Base-by-base conservation (phyloP, 2,113 vertebrate species). In the Callipepla californica region DNA sequence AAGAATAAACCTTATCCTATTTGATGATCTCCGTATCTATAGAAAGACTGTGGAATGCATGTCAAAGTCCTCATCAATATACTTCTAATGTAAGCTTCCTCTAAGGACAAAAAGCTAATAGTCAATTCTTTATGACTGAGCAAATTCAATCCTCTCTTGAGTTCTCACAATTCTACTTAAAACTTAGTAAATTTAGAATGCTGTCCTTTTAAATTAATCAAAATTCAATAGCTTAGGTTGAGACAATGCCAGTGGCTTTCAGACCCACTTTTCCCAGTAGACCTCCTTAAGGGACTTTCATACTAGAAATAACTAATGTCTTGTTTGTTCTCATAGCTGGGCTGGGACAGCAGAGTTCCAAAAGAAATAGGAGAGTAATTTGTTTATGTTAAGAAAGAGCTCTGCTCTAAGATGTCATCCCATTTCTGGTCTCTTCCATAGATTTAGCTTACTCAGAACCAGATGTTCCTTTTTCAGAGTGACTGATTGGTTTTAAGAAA, bases 381-480 rank as follows among this genome's bases (percentile, higher is more conserved):
- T 96, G 84, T 87, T 96, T 92, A 88, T 80, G 26, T 85, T 95
- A 94, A 85, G 91, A 94, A 90, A 91, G 19, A 92, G 80, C 68
- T 73, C 53, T 45, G 65, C 47, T 83, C 47, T 28, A 80, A 88
- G 77, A 92, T 90, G 65, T 80, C 79, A 80, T 88, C 47, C 91
- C 47, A 44, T 82, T 90, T 94, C 68, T 91, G 79, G 78, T 80
- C 80, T 80, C 76, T 89, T 30, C 51, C 65, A 90, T 45, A 90
- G 89, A 80, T 91, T 67, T 13, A 85, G 55, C 50, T 61, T 66
- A 40, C 51, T 77, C 22, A 57, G 65, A 74, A 80, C 38, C 68
- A 96, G 85, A 90, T 78, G 68, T 65, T 94, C 87, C 85, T 74
- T 83, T 78, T 70, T 83, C 57, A 70, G 48, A 77, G 7, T 80